Conservation (phyloP, 2,888 invertebrate species). For the Resseliella maxima region DNA sequence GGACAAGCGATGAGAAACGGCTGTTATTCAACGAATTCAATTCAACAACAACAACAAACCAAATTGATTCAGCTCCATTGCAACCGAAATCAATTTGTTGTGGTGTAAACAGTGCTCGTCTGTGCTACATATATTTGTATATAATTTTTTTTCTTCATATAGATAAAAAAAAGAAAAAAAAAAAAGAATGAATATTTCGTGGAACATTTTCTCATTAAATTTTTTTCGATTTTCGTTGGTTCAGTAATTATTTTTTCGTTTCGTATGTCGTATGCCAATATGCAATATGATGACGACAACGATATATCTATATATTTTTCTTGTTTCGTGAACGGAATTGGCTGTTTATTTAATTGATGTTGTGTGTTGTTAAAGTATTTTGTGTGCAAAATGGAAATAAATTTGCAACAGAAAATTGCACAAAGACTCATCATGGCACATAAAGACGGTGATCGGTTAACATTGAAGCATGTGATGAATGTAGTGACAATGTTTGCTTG, state of each 20-base stretch:
- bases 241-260: not conserved
- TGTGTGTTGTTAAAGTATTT: not conserved
- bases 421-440: not conserved
- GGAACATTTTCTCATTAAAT: constrained; percentile 1
- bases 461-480: constrained; percentile 18
- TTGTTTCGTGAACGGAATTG: not conserved
- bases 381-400: not conserved
- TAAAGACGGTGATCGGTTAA: too few species aligned
- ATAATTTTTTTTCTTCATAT: not conserved
- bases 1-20: constrained; percentile 23
- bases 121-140: not conserved
- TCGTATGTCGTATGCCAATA: too few species aligned
- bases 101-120: constrained; percentile 1
- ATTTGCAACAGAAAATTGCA: not conserved
- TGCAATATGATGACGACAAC: too few species aligned
- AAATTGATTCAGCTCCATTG: not conserved
- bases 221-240: not conserved
- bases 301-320: too few species aligned
- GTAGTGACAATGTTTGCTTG: not conserved
- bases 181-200: too few species aligned
- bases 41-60: not conserved
- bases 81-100: not conserved
- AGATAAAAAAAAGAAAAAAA: too few species aligned
- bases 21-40: not conserved
- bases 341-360: not conserved